Base-by-base conservation (phyloP, 1,140 invertebrate species). In the Dinothrombium tinctorium region DNA sequence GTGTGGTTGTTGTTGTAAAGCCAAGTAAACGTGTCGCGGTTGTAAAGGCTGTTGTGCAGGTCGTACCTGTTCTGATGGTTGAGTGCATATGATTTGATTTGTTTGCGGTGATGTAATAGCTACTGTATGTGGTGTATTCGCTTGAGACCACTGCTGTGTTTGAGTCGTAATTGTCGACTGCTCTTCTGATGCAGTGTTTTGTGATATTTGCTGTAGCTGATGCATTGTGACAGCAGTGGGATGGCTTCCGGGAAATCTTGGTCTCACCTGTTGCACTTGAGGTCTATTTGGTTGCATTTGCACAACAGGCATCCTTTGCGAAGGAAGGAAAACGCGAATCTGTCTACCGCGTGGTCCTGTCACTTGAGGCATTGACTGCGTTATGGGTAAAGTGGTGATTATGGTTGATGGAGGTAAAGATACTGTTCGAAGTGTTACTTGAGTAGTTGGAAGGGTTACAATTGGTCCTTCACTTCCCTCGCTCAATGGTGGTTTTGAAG, bases 271-370 rank as follows among this genome's bases (percentile, higher is more conserved):
- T n/a, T n/a, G 8, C 19, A 12, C 8, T 37, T 37, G 6, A 19
- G 4, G 9, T 23, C 14, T 28, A 9, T 4, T 14, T 17, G 40
- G 21, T 24, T 29, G 5, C 4, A 9, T 15, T 17, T 12, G 15
- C 11, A 39, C 23, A 23, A 11, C 19, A 14, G 17, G 4, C 40
- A 15, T n/a, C 11, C n/a, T 36, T 28, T 45, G 44, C 5, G 25
- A 28, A 31, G 44, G 38, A n/a, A 42, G n/a, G 15, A 42, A 42
- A 25, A 42, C 41, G 23, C 41, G 24, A 15, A 42, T 19, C 32
- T n/a, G 24, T 24, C 32, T 23, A 8, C 14, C 41, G 11, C 36
- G 41, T 20, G 21, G n/a, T 22, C n/a, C 22, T 23, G 19, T 9
- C n/a, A 25, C 24, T 20, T 29, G 31, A 11, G n/a, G n/a, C 7